Base-by-base conservation (phyloP, 2,888 invertebrate genomes). In the Ophion ventricosus region DNA sequence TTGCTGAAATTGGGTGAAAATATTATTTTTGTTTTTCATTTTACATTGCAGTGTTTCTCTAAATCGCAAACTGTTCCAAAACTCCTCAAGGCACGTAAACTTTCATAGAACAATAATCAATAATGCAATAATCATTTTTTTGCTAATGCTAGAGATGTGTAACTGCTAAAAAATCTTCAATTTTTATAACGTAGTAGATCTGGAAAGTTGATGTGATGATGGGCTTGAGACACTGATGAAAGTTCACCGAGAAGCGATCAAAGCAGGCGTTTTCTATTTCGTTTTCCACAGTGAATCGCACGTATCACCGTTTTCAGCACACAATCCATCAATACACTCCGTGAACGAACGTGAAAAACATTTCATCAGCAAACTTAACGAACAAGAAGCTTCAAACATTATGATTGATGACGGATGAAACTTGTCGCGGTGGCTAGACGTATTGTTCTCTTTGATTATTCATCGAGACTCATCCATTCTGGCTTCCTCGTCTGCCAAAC, bases 341-440 rank as follows among this genome's bases (percentile, higher is more conserved):
- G 59, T 57, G 17, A 43, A 11, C 54, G 49, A 59, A 40, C 61
- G 23, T 70, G 70, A 59, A 59, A 80, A 40, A 80, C 43, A 35
- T 43, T 56, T 75, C 64, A 40, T 70, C 57, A n/a, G 73, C 8
- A 20, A 57, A 11, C 76, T 76, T 83, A 80, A 72, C 75, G 83
- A 63, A 49, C 61, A 26, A 76, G 56, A 10, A 67, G 67, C 35
- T 59, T 67, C 67, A 49, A 83, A 54, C 40, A 17, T 26, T n/a
- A 57, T 80, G 72, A 83, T 80, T 26, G 54, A 73, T 83, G 77
- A 78, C 61, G 20, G 77, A 78, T 78, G 77, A 70, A 76, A 70
- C 61, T 69, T 69, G 57, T 35, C 43, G 26, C 43, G 26, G 57
- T 67, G 67, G 40, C 61, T 49, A 69, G 77, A 69, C 69, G 49